These are phyloP conservation scores for Oreochromis grahami DNA, from an alignment of 2,797 vertebrate genomes.

Conservation along the genomic window DNA sequence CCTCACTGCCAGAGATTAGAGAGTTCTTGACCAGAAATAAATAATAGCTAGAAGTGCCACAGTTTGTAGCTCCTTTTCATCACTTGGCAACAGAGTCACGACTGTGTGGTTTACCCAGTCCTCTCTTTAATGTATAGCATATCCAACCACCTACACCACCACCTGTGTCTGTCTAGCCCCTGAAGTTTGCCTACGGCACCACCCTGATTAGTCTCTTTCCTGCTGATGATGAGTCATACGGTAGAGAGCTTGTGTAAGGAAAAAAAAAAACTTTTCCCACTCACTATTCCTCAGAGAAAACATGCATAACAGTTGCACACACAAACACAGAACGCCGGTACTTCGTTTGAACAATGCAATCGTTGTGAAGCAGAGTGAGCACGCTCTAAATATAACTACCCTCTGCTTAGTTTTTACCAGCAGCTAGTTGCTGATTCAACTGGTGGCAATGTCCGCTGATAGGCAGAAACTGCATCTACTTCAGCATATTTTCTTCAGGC, in stretches of 20 bases:
- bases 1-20: background rate
- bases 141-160: slow-evolving; percentile 27
- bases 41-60: background rate
- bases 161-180: slow-evolving; percentile 30
- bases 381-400: slow-evolving; percentile 15
- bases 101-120: background rate
- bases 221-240: slow-evolving; percentile 42
- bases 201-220: slow-evolving; percentile 39
- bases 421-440: slow-evolving; percentile 29
- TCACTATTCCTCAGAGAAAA: slow-evolving; percentile 35
- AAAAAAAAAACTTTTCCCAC: slow-evolving; percentile 16
- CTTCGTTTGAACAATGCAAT: slow-evolving; percentile 20
- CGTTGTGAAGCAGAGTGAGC: background rate
- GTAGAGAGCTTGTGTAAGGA: slow-evolving; percentile 5
- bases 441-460: slow-evolving; percentile 12
- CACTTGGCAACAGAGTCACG: background rate
- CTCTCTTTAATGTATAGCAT: background rate
- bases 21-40: slow-evolving; percentile 7
- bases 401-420: slow-evolving; percentile 5
- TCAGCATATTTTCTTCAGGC: slow-evolving; percentile 11
- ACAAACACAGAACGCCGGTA: background rate
- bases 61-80: background rate
- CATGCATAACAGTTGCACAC: slow-evolving; percentile 3
- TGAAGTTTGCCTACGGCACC: slow-evolving; percentile 16
- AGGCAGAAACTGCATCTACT: slow-evolving; percentile 1